Evolutionary conservation across 2,797 vertebrate genomes (phyloP).

Genomic region (Hydrophis major): DNA sequence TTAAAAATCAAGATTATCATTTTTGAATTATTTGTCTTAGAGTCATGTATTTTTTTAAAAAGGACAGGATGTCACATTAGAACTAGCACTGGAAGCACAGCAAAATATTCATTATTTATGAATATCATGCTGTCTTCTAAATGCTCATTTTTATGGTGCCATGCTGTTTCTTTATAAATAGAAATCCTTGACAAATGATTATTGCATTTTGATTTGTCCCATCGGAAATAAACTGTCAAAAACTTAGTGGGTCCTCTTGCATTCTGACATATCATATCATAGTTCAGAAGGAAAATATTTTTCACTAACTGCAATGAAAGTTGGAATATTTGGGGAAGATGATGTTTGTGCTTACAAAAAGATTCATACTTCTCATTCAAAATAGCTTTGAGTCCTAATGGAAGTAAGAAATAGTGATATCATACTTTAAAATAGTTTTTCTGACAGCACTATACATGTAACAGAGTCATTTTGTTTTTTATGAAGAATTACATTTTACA

Average conservation of each 20-base stretch:
- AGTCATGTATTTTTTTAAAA: not conserved
- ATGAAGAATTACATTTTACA: not conserved
- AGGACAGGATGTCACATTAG: not conserved
- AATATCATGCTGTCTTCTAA: not conserved
- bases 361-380: not conserved
- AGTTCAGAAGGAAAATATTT: not conserved
- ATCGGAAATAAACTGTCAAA: slow-evolving; percentile 13
- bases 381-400: not conserved
- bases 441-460: not conserved
- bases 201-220: slow-evolving; percentile 17
- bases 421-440: not conserved
- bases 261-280: slow-evolving; percentile 1
- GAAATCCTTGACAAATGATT: slow-evolving; percentile 26
- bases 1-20: not conserved
- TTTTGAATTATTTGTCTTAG: not conserved
- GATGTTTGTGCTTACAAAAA: not conserved
- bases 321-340: not conserved
- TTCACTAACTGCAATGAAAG: not conserved
- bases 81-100: not conserved
- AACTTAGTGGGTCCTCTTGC: not conserved
- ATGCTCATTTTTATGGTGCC: not conserved
- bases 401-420: not conserved
- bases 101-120: slow-evolving; percentile 12
- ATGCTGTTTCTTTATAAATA: slow-evolving; percentile 20
- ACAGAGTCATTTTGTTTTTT: rapidly evolving